phyloP scores from a whole-genome alignment of 2,888 invertebrate species.

The Lasiommata megera region DNA sequence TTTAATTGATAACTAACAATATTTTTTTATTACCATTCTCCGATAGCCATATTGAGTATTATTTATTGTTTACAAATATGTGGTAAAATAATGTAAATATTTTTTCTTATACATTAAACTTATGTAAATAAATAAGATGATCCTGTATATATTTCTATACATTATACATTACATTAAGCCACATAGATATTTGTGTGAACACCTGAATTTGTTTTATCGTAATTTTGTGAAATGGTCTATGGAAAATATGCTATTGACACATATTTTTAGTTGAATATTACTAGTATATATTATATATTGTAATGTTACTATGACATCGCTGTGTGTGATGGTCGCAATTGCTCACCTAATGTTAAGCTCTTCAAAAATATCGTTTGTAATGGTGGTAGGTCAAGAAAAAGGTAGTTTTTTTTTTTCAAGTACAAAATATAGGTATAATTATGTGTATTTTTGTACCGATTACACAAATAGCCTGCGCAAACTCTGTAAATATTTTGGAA shows the following conservation, averaged over 20 bases:
- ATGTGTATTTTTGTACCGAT: conserved; percentile 2
- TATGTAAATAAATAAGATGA: conserved; percentile 20
- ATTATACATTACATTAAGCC: conserved; percentile 8
- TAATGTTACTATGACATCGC: conserved; percentile 10
- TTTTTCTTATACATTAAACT: conserved; percentile 12
- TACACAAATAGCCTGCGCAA: background rate
- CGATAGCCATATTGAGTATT: conserved; percentile 31
- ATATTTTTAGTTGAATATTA: background rate
- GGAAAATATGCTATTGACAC: background rate
- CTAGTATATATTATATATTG: background rate
- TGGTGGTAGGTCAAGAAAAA: background rate
- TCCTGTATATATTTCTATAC: conserved; percentile 4
- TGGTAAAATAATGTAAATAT: conserved; percentile 1
- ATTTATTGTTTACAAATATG: conserved; percentile 19
- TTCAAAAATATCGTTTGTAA: conserved; percentile 33
- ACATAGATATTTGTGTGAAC: conserved; percentile 18
- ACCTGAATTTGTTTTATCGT: background rate
- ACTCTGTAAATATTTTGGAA: background rate
- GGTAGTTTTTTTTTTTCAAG: conserved; percentile 3
- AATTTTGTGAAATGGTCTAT: conserved; percentile 3
- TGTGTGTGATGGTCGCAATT: conserved; percentile 42
- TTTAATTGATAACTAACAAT: conserved; percentile 1
- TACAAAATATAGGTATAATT: conserved; percentile 10
- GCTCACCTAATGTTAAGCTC: conserved; percentile 64
- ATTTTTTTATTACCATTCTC: conserved; percentile 12